Percentiles rank a stretch among this genome's conserved stretches.
Conservation (phyloP, 1,140 invertebrate species). For the Eurosta solidaginis region DNA sequence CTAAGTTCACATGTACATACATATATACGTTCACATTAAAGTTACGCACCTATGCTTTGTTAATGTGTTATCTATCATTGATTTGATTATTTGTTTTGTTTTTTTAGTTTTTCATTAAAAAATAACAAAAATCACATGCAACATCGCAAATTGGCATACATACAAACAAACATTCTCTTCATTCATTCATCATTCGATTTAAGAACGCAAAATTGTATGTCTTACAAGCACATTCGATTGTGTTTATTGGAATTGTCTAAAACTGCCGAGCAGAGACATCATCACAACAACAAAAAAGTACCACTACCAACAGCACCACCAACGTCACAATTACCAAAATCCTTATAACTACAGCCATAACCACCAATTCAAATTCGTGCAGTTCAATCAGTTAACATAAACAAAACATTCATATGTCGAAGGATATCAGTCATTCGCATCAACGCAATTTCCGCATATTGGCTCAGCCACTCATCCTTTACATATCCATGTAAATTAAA, state of each 20-base stretch:
- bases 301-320: neutral
- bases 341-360: neutral
- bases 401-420: neutral
- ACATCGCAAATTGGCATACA: neutral
- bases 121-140: neutral
- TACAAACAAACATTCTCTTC: neutral
- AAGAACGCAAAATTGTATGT: neutral
- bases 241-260: neutral
- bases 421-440: neutral
- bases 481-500: neutral
- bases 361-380: neutral
- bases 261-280: neutral
- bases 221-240: neutral
- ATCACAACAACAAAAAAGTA: neutral
- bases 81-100: neutral
- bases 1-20: too few relatives aligned
- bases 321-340: neutral
- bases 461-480: neutral
- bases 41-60: neutral
- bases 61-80: neutral
- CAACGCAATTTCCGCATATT: neutral
- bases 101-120: constrained; percentile 26
- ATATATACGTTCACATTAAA: too few relatives aligned
- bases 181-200: neutral
- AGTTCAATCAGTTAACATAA: too few relatives aligned